Evolutionary conservation across 1,140 invertebrate species (phyloP), one percentile per base, ranked within the genome.

Genomic region (Meloidogyne hapla): DNA sequence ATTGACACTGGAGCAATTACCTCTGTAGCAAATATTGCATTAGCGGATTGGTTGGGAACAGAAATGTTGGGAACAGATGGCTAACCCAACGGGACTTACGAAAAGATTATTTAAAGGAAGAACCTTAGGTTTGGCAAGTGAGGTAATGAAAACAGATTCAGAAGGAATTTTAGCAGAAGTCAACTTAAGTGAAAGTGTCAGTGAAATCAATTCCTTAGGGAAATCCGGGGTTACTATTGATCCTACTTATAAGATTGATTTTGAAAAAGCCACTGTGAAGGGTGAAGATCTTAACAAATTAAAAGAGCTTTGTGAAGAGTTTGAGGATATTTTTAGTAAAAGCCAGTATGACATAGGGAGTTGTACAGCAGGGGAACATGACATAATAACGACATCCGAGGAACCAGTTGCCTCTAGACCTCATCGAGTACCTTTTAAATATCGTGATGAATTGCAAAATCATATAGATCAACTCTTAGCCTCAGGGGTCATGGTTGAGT

Each of bases 21-120:
- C 9, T 33, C 33, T 4, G 33, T 33, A 33, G 33, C 33, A 33
- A 33, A 33, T 33, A 5, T 33, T 6, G 33, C 33, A 33, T 33
- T 33, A 33, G 33, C 33, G 33, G 33, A 33, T 4, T 33, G 33
- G 33, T 33, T 33, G 9, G 33, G 33, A 33, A 33, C 33, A 8
- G 9, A 33, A 33, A 33, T 33, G 4, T 33, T 33, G 4, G 9
- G 9, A 33, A 33, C 33, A 6, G 33, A 33, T 56, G 1, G 8
- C 62, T 0, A 71, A 65, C 12, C 69, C 69, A 0, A 71, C 42
- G 13, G 10, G 18, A 25, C 21, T 15, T 6, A 9, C 40, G 0
- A 65, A 71, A 71, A 56, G 62, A 69, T 23, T 71, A 6, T 48
- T 63, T 69, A 25, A 65, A 21, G 69, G 28, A 21, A 56, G n/a